A percentile compares a stretch with the other conserved stretches of the same genome.
These are phyloP conservation scores for Aquatica leii DNA, from an alignment of 2,888 invertebrate genomes.

Conservation along the genomic window DNA sequence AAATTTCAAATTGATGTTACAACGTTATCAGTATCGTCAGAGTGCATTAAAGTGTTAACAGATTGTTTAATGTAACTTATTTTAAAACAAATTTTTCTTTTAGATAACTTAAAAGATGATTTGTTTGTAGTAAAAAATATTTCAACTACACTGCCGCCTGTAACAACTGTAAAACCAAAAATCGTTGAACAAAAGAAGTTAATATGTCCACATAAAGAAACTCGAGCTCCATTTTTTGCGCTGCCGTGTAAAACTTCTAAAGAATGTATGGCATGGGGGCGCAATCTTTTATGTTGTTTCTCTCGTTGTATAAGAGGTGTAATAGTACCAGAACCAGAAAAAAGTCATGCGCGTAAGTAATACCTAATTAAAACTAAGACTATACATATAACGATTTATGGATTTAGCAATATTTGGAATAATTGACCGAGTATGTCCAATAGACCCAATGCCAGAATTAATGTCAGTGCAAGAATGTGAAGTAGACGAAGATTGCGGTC, in stretches of 20 bases:
- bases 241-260: conserved; percentile 15
- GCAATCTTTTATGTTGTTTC: conserved; percentile 11
- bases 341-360: conserved; percentile 14
- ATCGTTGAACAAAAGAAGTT: background rate
- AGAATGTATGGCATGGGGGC: conserved; percentile 9
- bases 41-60: too few species aligned
- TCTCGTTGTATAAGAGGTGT: conserved; percentile 12
- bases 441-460: conserved; percentile 73
- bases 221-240: conserved; percentile 13
- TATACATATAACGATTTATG: too few species aligned
- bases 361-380: background rate
- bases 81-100: too few species aligned
- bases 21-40: too few species aligned
- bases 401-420: conserved; percentile 71
- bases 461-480: conserved; percentile 75
- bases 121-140: too few species aligned
- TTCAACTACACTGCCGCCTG: background rate
- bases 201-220: conserved; percentile 10
- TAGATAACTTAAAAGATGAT: too few species aligned
- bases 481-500: conserved; percentile 76
- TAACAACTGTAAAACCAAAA: background rate
- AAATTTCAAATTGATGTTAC: too few species aligned
- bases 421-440: conserved; percentile 75
- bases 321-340: conserved; percentile 8
- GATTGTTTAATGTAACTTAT: too few species aligned